phyloP scores from a whole-genome alignment of 2,113 vertebrate species.

The Eurypyga helias region DNA sequence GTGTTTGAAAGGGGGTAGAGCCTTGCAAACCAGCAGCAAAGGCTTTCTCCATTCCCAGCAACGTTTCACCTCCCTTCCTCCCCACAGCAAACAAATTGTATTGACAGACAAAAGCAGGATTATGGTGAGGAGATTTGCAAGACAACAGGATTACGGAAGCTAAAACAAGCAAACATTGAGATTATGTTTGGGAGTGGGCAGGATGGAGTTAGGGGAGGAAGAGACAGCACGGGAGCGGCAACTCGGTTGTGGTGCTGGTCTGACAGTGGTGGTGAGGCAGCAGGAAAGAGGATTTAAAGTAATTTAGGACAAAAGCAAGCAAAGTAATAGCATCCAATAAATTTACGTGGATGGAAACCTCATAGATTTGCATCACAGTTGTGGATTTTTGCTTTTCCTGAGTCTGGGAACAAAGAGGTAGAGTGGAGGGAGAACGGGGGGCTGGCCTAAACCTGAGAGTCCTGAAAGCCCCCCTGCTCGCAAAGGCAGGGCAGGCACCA shows the following conservation, averaged over 20 bases:
- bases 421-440: background rate
- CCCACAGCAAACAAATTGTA: conserved; percentile 59
- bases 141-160: conserved; percentile 66
- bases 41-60: conserved; percentile 4
- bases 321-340: background rate
- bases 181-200: conserved; percentile 47
- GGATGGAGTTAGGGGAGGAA: background rate
- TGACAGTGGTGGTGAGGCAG: background rate
- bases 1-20: background rate
- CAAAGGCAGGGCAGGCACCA: conserved; percentile 65
- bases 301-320: conserved; percentile 4
- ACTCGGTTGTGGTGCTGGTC: background rate
- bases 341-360: background rate
- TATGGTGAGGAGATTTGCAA: conserved; percentile 73
- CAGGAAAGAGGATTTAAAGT: conserved; percentile 6
- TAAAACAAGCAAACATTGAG: conserved; percentile 65
- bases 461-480: background rate
- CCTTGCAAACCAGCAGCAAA: background rate
- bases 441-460: conserved; percentile 3
- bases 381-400: background rate
- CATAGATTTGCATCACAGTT: background rate
- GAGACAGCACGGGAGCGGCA: background rate
- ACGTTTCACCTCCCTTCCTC: conserved; percentile 27
- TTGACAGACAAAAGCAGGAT: conserved; percentile 73
- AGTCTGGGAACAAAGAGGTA: background rate